phyloP scores from a whole-genome alignment of 2,888 invertebrate genomes.

The Antheraea assamensis region DNA sequence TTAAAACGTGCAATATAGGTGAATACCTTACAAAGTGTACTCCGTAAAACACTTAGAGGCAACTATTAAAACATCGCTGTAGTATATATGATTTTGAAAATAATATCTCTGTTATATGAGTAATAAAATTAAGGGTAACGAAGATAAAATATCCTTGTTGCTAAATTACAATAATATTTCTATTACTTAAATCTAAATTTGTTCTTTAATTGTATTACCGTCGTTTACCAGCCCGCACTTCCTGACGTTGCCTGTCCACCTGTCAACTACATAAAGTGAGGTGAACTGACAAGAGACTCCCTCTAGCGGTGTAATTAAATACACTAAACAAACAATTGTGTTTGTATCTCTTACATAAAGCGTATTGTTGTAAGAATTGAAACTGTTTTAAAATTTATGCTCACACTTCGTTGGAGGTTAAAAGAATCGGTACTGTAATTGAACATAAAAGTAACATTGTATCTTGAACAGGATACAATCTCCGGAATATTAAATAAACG shows the following conservation, averaged over 20 bases:
- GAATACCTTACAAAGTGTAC: too few relatives aligned
- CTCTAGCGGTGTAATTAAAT: conserved; percentile 5
- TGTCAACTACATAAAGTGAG: conserved; percentile 9
- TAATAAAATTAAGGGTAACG: background rate
- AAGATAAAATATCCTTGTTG: background rate
- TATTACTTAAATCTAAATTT: background rate
- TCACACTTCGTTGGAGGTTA: background rate
- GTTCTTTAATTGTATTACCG: background rate
- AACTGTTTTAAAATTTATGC: background rate
- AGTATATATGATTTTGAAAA: too few relatives aligned
- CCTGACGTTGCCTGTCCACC: background rate
- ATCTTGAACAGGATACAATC: background rate
- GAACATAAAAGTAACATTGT: background rate
- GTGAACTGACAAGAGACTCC: conserved; percentile 7
- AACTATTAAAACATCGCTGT: too few relatives aligned
- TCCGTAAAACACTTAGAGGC: too few relatives aligned
- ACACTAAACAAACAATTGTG: conserved; percentile 7
- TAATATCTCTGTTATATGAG: too few relatives aligned
- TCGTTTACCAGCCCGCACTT: background rate
- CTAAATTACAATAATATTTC: background rate
- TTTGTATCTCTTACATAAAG: conserved; percentile 9
- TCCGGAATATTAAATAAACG: too few relatives aligned
- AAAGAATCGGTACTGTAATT: background rate
- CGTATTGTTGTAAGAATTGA: background rate
- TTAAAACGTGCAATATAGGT: too few relatives aligned